Base-by-base conservation (phyloP, 1,140 invertebrate genomes). In the Physella acuta region DNA sequence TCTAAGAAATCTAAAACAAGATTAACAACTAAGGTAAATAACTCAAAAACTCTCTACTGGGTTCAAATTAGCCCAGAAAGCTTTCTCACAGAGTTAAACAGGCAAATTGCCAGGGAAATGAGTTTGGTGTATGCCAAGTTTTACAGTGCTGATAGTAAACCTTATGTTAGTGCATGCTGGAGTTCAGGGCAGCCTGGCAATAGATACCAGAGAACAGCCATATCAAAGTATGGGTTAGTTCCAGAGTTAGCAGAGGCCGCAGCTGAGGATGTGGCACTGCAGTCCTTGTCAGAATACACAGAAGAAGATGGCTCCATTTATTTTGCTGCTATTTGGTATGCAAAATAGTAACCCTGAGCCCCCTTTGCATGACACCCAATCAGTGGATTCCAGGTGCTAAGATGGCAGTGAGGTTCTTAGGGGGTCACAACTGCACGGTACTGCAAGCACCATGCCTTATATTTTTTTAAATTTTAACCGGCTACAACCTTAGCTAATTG, bases 161-260 rank as follows among this genome's bases (percentile, higher is more conserved):
- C 71, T 0, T 73, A 49, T 68, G 72, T 79, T 33, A 76, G 73
- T 65, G 74, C 69, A 3, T 37, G 71, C 17, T 76, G 76, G 77
- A 51, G 62, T 34, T 49, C 71, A 16, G 49, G 36, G 20, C 20
- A 59, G n/a, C 26, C 58, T 4, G 55, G 49, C 24, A 55, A 71
- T 34, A 71, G 62, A 65, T 74, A 74, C n/a, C 77, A 79, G 37
- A 61, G 77, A 62, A 63, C 72, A 66, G 59, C 61, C 44, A 71
- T 76, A 28, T 77, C 77, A 11, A 62, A 68, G 3, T 75, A 73
- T 72, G 74, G 77, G 3, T 72, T 79, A 59, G n/a, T 77, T 8
- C 75, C 75, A 60, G 77, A 77, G 31, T 33, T 77, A n/a, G 53
- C 52, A 17, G 65, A 76, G 51, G 73, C 68, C 60, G 67, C 72